These are phyloP conservation scores for Rhea pennata DNA, from an alignment of 2,113 vertebrate genomes.

Conservation along the genomic window DNA sequence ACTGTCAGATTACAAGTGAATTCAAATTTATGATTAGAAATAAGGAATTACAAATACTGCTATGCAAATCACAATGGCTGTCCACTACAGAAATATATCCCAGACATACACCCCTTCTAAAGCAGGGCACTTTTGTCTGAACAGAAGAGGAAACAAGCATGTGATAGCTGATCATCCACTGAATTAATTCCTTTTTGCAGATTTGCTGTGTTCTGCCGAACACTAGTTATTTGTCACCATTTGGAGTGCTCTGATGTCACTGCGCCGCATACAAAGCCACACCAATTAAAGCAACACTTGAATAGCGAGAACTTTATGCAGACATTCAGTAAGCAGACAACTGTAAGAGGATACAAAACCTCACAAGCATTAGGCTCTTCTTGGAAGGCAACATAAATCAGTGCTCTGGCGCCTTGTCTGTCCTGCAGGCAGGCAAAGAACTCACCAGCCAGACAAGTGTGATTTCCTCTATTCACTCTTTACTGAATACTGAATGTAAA, in stretches of 20 bases:
- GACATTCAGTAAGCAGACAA: background rate
- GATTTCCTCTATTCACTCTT: background rate
- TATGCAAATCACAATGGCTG: background rate
- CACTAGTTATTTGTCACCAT: background rate
- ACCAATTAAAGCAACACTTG: background rate
- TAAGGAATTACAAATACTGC: background rate
- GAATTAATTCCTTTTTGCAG: background rate
- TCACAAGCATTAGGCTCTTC: background rate
- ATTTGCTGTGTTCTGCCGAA: background rate
- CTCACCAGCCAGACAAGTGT: background rate
- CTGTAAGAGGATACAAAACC: background rate
- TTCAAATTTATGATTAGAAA: background rate
- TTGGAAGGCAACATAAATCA: background rate
- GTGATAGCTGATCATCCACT: background rate
- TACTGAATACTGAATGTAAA: background rate
- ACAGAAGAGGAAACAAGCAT: background rate
- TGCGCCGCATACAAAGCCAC: background rate
- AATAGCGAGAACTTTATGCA: background rate
- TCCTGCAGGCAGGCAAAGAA: background rate
- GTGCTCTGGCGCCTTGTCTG: background rate
- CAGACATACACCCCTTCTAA: background rate
- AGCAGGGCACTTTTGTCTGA: background rate
- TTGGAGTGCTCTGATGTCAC: background rate
- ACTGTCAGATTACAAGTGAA: background rate
- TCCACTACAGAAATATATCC: background rate